Conservation (phyloP, 2,797 vertebrate species). For the Pogonophryne albipinna region DNA sequence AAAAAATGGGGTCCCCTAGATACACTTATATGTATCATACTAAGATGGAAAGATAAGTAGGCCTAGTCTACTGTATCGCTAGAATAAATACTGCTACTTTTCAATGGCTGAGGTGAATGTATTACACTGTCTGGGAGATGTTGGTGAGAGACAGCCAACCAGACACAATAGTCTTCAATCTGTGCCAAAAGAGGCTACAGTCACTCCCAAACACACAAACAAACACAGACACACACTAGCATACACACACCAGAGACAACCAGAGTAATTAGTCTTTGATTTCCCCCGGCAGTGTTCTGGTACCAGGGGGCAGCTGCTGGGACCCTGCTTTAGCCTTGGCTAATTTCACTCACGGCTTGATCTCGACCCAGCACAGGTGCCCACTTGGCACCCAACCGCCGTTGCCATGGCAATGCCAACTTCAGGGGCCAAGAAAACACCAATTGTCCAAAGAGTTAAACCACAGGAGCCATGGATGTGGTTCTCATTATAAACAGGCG, state of each 20-base stretch:
- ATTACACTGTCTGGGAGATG: slow-evolving; percentile 19
- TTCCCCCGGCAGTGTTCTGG: slow-evolving; percentile 72
- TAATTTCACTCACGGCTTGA: slow-evolving; percentile 82
- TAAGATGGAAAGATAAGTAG: background rate
- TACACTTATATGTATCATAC: background rate
- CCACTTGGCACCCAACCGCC: slow-evolving; percentile 62
- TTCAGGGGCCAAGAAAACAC: slow-evolving; percentile 63
- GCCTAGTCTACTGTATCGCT: background rate
- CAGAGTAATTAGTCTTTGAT: slow-evolving; percentile 77
- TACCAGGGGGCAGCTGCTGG: slow-evolving; percentile 75
- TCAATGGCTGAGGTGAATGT: slow-evolving; percentile 8
- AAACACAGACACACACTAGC: slow-evolving; percentile 12
- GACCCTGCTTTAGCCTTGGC: slow-evolving; percentile 73
- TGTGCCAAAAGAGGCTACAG: slow-evolving; percentile 51
- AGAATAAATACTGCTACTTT: background rate
- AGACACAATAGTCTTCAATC: slow-evolving; percentile 57
- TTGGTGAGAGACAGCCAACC: slow-evolving; percentile 42
- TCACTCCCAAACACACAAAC: slow-evolving; percentile 14
- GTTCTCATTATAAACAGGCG: slow-evolving; percentile 36
- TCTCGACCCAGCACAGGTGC: slow-evolving; percentile 77
- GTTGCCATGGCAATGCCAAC: slow-evolving; percentile 80
- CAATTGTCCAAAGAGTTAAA: slow-evolving; percentile 65
- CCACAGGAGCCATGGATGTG: slow-evolving; percentile 43
- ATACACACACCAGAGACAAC: slow-evolving; percentile 47
- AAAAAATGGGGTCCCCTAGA: slow-evolving; percentile 1